These are phyloP conservation scores for Bombus pyrosoma DNA, from an alignment of 1,140 invertebrate genomes.

Conservation along the genomic window DNA sequence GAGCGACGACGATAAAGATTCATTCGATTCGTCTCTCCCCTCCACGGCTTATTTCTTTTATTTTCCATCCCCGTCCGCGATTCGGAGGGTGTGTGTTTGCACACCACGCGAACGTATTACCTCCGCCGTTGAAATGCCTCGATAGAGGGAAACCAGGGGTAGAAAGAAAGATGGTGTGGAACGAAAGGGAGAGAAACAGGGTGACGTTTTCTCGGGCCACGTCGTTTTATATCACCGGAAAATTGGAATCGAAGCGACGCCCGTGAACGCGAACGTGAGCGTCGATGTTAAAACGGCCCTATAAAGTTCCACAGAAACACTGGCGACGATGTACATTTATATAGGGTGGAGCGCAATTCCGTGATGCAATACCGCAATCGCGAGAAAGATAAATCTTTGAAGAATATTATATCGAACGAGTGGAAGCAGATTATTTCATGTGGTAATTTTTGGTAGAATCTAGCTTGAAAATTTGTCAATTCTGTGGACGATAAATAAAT, in stretches of 20 bases:
- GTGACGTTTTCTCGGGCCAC: conserved; percentile 55
- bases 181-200: conserved; percentile 12
- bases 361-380: not conserved
- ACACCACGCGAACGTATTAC: conserved; percentile 54
- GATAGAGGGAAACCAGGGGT: not conserved
- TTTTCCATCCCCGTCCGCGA: conserved; percentile 23
- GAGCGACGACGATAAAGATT: conserved; percentile 62
- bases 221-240: conserved; percentile 75
- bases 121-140: conserved; percentile 40
- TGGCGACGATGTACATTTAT: conserved; percentile 9
- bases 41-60: conserved; percentile 53
- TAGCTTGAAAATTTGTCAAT: too few relatives aligned
- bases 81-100: conserved; percentile 46
- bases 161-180: not conserved
- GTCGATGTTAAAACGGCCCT: conserved; percentile 68
- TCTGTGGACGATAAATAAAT: too few relatives aligned
- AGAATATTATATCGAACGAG: not conserved
- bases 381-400: not conserved
- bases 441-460: too few relatives aligned
- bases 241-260: conserved; percentile 74
- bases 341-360: not conserved
- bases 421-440: too few relatives aligned
- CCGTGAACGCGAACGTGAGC: conserved; percentile 42
- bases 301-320: conserved; percentile 66
- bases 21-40: conserved; percentile 46